Evolutionary conservation across 2,888 invertebrate genomes (phyloP).

Genomic region (Epinotia demarniana): DNA sequence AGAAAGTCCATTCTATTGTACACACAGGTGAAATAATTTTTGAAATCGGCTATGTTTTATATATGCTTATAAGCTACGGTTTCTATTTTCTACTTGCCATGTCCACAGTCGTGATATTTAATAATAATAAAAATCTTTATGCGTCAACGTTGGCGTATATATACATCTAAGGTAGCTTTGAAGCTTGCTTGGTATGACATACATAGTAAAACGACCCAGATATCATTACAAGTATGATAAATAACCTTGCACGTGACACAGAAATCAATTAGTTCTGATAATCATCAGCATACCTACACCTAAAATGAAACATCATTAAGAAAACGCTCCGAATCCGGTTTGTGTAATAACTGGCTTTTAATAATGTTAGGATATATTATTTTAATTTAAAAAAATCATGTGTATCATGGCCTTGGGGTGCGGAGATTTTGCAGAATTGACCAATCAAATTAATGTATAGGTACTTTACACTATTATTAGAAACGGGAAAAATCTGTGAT

Average conservation of each 20-base stretch:
- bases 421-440: too few relatives aligned
- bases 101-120: neutral
- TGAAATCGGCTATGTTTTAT: too few relatives aligned
- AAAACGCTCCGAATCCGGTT: neutral
- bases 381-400: neutral
- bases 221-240: slow-evolving; percentile 1
- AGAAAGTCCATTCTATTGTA: too few relatives aligned
- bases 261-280: slow-evolving; percentile 11
- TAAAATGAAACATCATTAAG: neutral
- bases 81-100: neutral
- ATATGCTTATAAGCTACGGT: too few relatives aligned
- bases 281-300: neutral
- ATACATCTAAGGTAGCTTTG: neutral
- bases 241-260: slow-evolving; percentile 16
- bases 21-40: too few relatives aligned
- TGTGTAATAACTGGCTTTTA: neutral
- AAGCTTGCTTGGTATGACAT: slow-evolving; percentile 19
- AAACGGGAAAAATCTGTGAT: too few relatives aligned
- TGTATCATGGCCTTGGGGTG: too few relatives aligned
- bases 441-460: too few relatives aligned
- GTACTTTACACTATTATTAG: too few relatives aligned
- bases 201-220: slow-evolving; percentile 11
- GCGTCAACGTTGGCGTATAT: neutral
- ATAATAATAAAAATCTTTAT: neutral
- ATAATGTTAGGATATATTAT: neutral